These are phyloP conservation scores for Halyomorpha halys DNA, from an alignment of 1,140 invertebrate genomes.

Conservation along the genomic window DNA sequence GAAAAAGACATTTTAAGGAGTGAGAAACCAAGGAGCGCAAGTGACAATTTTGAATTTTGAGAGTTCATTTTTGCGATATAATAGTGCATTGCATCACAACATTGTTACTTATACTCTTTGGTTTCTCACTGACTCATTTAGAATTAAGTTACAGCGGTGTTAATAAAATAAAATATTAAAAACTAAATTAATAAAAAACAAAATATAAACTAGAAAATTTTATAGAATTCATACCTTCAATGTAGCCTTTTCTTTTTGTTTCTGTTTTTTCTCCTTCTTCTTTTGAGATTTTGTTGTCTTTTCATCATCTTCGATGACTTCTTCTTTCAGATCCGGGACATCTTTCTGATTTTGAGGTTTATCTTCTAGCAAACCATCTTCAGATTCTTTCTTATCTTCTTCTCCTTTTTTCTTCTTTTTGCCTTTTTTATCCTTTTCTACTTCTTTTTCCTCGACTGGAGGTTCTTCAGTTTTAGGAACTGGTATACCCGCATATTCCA, in stretches of 20 bases:
- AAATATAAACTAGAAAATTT: too few relatives aligned
- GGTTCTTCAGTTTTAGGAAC: slow-evolving; percentile 30
- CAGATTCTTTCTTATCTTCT: slow-evolving; percentile 33
- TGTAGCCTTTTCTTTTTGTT: slow-evolving; percentile 46
- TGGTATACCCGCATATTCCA: slow-evolving; percentile 55
- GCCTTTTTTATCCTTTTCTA: slow-evolving; percentile 34
- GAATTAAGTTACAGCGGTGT: not conserved
- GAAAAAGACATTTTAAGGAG: too few relatives aligned
- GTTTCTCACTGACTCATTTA: not conserved
- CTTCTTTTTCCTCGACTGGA: slow-evolving; percentile 29
- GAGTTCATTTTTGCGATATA: too few relatives aligned
- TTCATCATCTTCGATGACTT: slow-evolving; percentile 46
- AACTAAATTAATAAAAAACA: too few relatives aligned
- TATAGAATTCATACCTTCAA: too few relatives aligned
- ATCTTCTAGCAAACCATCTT: not conserved
- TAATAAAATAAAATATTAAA: not conserved
- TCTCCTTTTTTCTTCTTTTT: slow-evolving; percentile 36
- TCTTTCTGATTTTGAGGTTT: not conserved
- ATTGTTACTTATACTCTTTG: too few relatives aligned
- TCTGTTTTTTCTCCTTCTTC: slow-evolving; percentile 78
- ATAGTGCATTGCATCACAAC: too few relatives aligned
- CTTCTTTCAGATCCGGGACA: slow-evolving; percentile 38
- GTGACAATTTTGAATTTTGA: too few relatives aligned
- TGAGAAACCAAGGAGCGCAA: too few relatives aligned
- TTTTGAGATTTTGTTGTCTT: slow-evolving; percentile 75